Conservation (phyloP, 1,140 invertebrate genomes). For the Cepaea nemoralis region DNA sequence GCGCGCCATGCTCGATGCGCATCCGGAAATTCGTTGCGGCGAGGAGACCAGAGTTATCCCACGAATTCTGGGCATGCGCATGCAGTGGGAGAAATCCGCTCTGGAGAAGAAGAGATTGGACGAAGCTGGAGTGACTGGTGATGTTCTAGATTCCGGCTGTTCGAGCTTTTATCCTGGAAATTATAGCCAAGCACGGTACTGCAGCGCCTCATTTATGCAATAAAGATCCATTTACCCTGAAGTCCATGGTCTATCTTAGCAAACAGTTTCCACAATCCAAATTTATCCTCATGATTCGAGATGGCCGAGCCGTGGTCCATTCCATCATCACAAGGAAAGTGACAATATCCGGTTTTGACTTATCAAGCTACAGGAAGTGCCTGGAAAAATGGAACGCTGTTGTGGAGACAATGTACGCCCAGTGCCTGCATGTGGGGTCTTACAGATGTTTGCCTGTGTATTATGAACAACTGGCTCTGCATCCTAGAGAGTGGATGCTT, state of each 20-base stretch:
- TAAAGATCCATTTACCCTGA: constrained; percentile 98
- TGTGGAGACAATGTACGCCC: constrained; percentile 92
- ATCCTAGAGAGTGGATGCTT: constrained; percentile 90
- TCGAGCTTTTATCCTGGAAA: constrained; percentile 93
- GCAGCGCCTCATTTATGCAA: constrained; percentile 92
- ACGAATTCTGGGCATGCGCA: constrained; percentile 66
- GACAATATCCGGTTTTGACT: constrained; percentile 97
- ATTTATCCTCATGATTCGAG: constrained; percentile 97
- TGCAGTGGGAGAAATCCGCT: constrained; percentile 63
- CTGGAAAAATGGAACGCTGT: constrained; percentile 96
- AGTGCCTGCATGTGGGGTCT: constrained; percentile 87
- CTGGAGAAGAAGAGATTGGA: constrained; percentile 79
- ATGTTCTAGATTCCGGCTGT: constrained; percentile 94
- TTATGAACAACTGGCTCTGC: constrained; percentile 96
- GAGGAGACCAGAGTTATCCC: constrained; percentile 98
- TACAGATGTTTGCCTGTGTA: constrained; percentile 89
- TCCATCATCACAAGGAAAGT: constrained; percentile 98
- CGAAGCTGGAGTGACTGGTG: constrained; percentile 93
- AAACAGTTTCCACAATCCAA: constrained; percentile 85
- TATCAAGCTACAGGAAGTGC: constrained; percentile 92
- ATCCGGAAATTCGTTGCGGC: constrained; percentile 97
- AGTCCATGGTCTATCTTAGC: constrained; percentile 83
- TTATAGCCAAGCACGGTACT: constrained; percentile 82
- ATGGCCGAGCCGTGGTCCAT: constrained; percentile 97
- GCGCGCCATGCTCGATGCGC: constrained; percentile 97